These are phyloP conservation scores for Agrotis puta DNA, from an alignment of 2,888 invertebrate genomes.

Conservation along the genomic window DNA sequence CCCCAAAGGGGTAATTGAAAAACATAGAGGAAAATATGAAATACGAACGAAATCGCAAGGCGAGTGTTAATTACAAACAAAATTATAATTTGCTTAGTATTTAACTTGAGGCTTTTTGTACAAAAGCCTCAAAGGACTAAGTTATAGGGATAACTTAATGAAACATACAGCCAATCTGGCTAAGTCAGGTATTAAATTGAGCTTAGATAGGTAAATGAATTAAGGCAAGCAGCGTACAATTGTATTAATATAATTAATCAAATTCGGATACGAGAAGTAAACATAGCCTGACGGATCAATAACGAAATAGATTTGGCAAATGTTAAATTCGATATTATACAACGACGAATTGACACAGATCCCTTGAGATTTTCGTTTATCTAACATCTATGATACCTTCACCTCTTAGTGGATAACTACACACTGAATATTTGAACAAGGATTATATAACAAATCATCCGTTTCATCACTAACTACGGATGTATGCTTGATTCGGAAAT, in stretches of 20 bases:
- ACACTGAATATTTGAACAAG: slow-evolving; percentile 2
- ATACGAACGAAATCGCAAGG: no score
- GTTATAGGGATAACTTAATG: no score
- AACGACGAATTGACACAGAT: slow-evolving; percentile 10
- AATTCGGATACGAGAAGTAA: background rate
- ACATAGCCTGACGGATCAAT: background rate
- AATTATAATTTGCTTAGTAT: background rate
- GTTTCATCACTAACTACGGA: background rate
- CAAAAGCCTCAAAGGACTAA: background rate
- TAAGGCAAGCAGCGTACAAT: background rate
- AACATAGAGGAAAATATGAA: no score
- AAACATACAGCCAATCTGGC: background rate
- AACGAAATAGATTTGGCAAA: background rate
- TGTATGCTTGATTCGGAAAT: background rate
- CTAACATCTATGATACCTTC: background rate
- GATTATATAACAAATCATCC: slow-evolving; percentile 1
- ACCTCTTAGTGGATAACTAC: background rate
- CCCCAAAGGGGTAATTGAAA: no score
- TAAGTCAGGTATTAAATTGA: background rate
- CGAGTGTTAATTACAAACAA: background rate
- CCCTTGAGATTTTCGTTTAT: background rate
- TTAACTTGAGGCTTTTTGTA: no score
- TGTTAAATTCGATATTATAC: background rate
- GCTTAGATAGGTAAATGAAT: background rate
- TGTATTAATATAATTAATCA: background rate